Conservation (phyloP, 1,140 invertebrate species). For the Dendrolimus kikuchii region DNA sequence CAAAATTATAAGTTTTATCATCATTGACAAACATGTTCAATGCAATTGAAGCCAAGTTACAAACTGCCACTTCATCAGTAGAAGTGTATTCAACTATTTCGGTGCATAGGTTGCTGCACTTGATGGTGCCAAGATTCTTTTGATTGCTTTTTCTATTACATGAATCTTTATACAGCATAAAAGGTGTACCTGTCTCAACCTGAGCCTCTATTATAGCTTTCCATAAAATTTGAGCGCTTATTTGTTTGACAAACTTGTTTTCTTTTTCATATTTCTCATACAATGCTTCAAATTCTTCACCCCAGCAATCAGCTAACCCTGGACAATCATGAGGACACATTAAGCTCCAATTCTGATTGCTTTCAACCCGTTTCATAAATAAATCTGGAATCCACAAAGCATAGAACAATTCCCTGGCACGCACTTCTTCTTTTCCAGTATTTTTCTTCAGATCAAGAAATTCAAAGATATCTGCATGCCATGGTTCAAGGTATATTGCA, state of each 20-base stretch:
- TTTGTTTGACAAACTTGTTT: conserved; percentile 81
- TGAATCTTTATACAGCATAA: conserved; percentile 98
- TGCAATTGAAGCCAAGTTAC: conserved; percentile 98
- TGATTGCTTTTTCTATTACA: conserved; percentile 99
- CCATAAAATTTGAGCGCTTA: conserved; percentile 94
- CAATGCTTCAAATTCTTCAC: conserved; percentile 93
- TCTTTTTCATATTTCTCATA: conserved; percentile 93
- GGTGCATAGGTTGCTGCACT: conserved; percentile 98
- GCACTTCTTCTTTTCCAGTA: conserved; percentile 93
- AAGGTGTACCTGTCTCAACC: conserved; percentile 98
- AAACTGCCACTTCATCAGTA: conserved; percentile 96
- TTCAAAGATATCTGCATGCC: conserved; percentile 98
- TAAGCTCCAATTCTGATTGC: conserved; percentile 91
- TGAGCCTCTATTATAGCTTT: conserved; percentile 95
- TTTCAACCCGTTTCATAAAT: conserved; percentile 97
- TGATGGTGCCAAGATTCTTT: conserved; percentile 98
- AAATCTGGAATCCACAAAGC: conserved; percentile 99
- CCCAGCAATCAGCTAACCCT: conserved; percentile 93
- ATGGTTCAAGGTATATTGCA: conserved; percentile 98
- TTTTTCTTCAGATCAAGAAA: conserved; percentile 97
- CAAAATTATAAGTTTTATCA: conserved; percentile 90
- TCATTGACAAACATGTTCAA: conserved; percentile 94
- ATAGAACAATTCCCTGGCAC: conserved; percentile 98
- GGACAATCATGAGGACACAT: conserved; percentile 98
- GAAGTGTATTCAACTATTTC: conserved; percentile 97